These are phyloP conservation scores for Parnassius glacialis DNA, from an alignment of 2,888 invertebrate species.

Conservation along the genomic window DNA sequence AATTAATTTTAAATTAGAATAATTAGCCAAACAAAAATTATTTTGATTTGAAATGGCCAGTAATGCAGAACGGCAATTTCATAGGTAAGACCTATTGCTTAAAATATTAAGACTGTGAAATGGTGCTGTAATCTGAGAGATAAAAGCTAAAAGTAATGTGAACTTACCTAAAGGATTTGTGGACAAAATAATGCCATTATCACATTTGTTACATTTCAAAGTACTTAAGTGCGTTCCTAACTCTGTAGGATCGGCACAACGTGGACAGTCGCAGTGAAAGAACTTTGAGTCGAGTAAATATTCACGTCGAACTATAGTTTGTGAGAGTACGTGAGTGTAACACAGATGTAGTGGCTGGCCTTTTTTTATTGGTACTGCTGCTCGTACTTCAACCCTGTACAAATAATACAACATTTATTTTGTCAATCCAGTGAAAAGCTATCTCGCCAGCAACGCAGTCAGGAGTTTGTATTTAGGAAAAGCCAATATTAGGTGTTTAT, in stretches of 20 bases:
- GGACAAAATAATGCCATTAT: conserved; percentile 84
- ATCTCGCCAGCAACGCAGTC: too few relatives aligned
- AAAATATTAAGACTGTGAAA: too few relatives aligned
- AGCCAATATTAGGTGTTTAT: too few relatives aligned
- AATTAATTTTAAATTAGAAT: too few relatives aligned
- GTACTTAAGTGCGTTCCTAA: conserved; percentile 89
- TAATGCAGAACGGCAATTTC: too few relatives aligned
- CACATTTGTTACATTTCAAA: conserved; percentile 88
- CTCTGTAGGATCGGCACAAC: conserved; percentile 91
- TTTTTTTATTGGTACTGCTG: conserved; percentile 83
- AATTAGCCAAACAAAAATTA: too few relatives aligned
- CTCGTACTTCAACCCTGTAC: conserved; percentile 84
- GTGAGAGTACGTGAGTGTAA: conserved; percentile 88
- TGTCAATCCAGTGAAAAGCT: too few relatives aligned
- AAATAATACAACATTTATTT: neutral
- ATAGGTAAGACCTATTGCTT: too few relatives aligned
- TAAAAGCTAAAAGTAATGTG: too few relatives aligned
- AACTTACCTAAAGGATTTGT: conserved; percentile 84
- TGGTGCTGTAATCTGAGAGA: too few relatives aligned
- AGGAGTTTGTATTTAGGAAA: too few relatives aligned
- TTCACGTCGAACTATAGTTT: conserved; percentile 85
- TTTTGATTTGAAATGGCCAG: too few relatives aligned
- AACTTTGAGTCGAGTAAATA: conserved; percentile 88
- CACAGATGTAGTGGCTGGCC: conserved; percentile 85
- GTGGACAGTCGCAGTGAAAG: conserved; percentile 87